phyloP scores from a whole-genome alignment of 2,888 invertebrate genomes.

The Diarsia dahlii region DNA sequence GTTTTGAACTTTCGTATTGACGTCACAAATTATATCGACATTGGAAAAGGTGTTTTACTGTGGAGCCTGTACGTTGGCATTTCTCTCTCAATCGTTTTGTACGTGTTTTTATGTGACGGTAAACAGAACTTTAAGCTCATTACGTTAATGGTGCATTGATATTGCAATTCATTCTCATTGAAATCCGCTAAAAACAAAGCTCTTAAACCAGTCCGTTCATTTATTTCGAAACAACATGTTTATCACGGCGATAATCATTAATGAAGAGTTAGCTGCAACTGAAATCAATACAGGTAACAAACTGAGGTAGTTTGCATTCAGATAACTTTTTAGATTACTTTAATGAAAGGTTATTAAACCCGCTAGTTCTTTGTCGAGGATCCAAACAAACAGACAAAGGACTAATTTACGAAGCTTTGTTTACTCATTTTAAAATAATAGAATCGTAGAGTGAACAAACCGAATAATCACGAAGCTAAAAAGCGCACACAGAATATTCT shows the following conservation, averaged over 20 bases:
- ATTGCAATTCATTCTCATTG: conserved; percentile 18
- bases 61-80: neutral
- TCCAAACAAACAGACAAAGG: conserved; percentile 48
- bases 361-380: conserved; percentile 31
- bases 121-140: conserved; percentile 11
- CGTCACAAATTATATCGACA: conserved; percentile 43
- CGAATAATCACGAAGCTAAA: conserved; percentile 63
- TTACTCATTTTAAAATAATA: conserved; percentile 58
- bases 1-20: conserved; percentile 50
- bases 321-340: conserved; percentile 12
- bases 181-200: conserved; percentile 34
- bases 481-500: conserved; percentile 62
- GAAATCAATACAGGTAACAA: conserved; percentile 36
- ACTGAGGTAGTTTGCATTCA: conserved; percentile 3
- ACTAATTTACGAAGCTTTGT: conserved; percentile 59
- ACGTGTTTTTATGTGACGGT: neutral
- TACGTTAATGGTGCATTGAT: conserved; percentile 18
- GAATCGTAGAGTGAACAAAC: conserved; percentile 57
- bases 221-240: conserved; percentile 41
- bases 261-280: conserved; percentile 28
- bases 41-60: conserved; percentile 30
- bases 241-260: conserved; percentile 22
- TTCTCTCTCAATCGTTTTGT: neutral
- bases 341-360: conserved; percentile 40
- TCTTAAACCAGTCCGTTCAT: conserved; percentile 13